Percentiles rank a stretch among this genome's conserved stretches.
Evolutionary conservation across 2,113 vertebrate genomes (phyloP).

Genomic region (Talpa occidentalis): DNA sequence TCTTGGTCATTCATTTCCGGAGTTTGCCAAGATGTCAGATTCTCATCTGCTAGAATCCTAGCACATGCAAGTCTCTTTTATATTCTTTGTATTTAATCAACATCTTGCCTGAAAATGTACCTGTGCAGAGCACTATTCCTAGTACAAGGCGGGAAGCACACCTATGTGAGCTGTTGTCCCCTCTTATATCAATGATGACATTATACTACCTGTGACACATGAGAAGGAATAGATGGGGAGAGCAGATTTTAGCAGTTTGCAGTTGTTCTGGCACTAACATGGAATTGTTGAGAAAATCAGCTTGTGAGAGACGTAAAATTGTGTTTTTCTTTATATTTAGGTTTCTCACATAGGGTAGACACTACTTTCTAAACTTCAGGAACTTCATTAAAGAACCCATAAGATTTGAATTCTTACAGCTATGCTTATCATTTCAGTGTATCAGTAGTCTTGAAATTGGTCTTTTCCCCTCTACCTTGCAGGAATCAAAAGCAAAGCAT

Average conservation of each 20-base stretch:
- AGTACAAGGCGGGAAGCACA: neutral
- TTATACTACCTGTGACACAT: neutral
- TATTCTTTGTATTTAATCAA: neutral
- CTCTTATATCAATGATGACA: neutral
- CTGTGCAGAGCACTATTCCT: neutral
- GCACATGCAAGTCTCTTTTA: neutral
- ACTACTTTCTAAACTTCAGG: conserved; percentile 27
- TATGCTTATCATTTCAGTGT: neutral
- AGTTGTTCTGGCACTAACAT: neutral
- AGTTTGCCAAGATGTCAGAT: neutral
- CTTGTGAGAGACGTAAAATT: neutral
- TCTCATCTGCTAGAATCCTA: neutral
- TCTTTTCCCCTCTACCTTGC: neutral
- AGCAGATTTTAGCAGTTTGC: neutral
- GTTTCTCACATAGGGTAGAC: neutral
- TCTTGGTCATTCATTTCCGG: neutral
- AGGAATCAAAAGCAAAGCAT: neutral
- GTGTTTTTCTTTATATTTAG: conserved; percentile 3
- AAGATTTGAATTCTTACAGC: neutral
- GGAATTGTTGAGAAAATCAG: conserved; percentile 35
- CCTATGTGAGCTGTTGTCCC: neutral
- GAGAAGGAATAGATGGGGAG: neutral
- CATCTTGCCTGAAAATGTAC: neutral
- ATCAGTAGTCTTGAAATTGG: neutral
- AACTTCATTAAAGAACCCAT: neutral